Base-by-base conservation (phyloP, 2,113 vertebrate species). In the Antennarius striatus region DNA sequence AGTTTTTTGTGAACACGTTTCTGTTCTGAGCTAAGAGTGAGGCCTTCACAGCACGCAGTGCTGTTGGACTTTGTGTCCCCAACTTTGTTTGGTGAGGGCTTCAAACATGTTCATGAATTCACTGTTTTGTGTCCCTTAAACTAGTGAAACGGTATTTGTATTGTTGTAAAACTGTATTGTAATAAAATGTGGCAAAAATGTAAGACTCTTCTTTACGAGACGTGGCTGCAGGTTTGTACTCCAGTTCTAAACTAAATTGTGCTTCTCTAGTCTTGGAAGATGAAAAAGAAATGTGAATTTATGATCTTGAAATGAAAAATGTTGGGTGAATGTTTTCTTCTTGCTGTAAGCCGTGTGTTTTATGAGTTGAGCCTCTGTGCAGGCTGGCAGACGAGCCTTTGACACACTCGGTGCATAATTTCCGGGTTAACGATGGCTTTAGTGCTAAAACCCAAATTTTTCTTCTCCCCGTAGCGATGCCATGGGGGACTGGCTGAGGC, bases 51-150 rank as follows among this genome's bases (percentile, higher is more conserved):
- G 96, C 95, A 93, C 84, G 86, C 83, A 56, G 94, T 97, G 96
- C 96, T 99, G 96, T 98, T 99, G 97, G 96, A 98, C 95, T 94
- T 22, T 86, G 86, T 42, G 97, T 99, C 96, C 96, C 96, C 96
- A 97, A 96, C 96, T 58, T 91, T 94, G 94, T 92, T 98, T 97
- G 96, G 97, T 98, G 97, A 98, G 95, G 96, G 96, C 94, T 94
- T 92, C 96, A 91, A 22, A 22, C 22, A 22, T 22, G 22, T 22
- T 22, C 22, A 22, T 22, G 22, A 22, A 22, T 22, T 22, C 22
- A 22, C 22, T 22, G 22, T 1, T 22, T 22, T 22, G 22, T 22
- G 22, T 22, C 22, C 40, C 40, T 42, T 42, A 42, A 42, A 42
- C 10, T 84, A 83, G 68, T 94, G 91, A 94, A 91, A 92, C 55